Base-by-base conservation (phyloP, 2,797 vertebrate species). In the Leptodactylus fallax region DNA sequence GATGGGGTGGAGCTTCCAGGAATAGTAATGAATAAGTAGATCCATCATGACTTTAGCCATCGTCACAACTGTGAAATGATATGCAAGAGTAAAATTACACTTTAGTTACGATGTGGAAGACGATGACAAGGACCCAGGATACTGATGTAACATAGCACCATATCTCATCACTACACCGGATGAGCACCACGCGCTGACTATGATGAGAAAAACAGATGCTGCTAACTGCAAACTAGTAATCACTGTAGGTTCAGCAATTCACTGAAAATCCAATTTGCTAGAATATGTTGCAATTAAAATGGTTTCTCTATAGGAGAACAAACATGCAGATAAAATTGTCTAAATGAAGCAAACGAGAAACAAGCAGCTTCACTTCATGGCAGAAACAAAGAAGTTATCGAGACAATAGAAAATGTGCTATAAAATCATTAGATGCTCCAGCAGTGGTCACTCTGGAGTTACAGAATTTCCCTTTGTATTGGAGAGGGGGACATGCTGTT, bases 251-350 rank as follows among this genome's bases (percentile, higher is more conserved):
- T 49, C 69, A n/a, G 83, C 83, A 74, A 45, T 85, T 74, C 69
- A 47, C 36, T 1, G 25, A 23, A 49, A 85, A 85, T 85, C 83
- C 71, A 74, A 85, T 85, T 85, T 85, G n/a, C 63, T 49, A 23
- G 47, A 56, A 83, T 55, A 27, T 61, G 69, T 23, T 23, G 36
- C 83, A 85, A 85, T 85, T 85, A 58, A 61, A 58, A 61, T 16
- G 47, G 19, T 16, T 45, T 58, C 63, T 69, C 23, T 71, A 56
- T 71, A 79, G 9, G 5, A 23, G 60, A 67, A 71, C 81, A 55
- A 36, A 51, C 23, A 36, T 51, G 10, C 23, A 16, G 49, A 36
- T 58, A 25, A 56, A 79, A 79, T 27, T 78, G 51, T 81, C 12
- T 25, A 36, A n/a, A 47, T 82, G 65, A 51, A 17, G 45, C 45